Evolutionary conservation across 2,113 vertebrate genomes (phyloP), one percentile per base, ranked within the genome.

Genomic region (cattle (Bos taurus)): DNA sequence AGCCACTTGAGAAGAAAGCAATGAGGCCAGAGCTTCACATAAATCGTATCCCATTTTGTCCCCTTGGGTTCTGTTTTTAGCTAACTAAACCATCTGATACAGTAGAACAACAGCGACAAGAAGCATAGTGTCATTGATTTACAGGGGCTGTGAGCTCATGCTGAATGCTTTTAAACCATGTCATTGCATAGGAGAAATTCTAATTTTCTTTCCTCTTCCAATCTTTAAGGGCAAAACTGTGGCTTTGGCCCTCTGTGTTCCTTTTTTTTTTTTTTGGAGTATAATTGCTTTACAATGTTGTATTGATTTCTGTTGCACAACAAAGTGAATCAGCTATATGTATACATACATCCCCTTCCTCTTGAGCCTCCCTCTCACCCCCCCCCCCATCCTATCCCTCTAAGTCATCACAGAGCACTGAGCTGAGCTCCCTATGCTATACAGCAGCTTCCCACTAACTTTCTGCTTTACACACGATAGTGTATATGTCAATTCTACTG

Each of bases 31-130:
- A 33, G 19, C 43, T 90, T 57, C 21, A 62, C 64, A 81, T 21
- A 36, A 77, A 30, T 46, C 15, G n/a, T 59, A 30, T 43, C 7
- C 36, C 64, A 6, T 64, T 59, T 50, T 59, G 15, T 40, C 56
- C 30, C 40, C 26, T 23, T 2, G 2, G 74, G 28, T 33, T 94
- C 57, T 92, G 59, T 25, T 48, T 84, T 81, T 40, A 60, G n/a
- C 40, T 59, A 52, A 54, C 13, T 54, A 16, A 46, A 21, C 52
- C 6, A 6, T 64, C 17, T 5, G 2, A 17, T 7, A 16, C 28
- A 36, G 6, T n/a, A 43, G 6, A 54, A 21, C 1, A 3, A 4
- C 16, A 28, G 0, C n/a, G 60, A 21, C 1, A 4, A 12, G 23
- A 64, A 57, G 60, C 15, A 0, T 36, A 19, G 67, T 7, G 11